Evolutionary conservation across 2,797 vertebrate species (phyloP).

Genomic region (Xiphophorus birchmanni): DNA sequence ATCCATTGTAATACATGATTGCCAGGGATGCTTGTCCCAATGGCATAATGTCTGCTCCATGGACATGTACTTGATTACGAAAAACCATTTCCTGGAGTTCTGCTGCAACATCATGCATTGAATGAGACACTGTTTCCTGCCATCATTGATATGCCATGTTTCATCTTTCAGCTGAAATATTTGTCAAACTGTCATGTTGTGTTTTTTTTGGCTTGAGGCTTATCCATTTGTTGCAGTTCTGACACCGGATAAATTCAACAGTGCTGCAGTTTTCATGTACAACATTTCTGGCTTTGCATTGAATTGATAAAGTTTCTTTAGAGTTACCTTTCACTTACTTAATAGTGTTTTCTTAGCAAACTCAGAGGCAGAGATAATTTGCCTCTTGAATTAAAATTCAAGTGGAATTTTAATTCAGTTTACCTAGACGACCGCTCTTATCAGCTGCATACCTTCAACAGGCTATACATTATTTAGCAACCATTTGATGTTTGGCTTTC

Average conservation of each 20-base stretch:
- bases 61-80: conserved; percentile 24
- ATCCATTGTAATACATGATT: conserved; percentile 47
- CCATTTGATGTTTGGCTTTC: conserved; percentile 10
- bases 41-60: conserved; percentile 29
- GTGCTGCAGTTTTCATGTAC: conserved; percentile 33
- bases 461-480: conserved; percentile 25
- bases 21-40: conserved; percentile 16
- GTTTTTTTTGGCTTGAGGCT: conserved; percentile 30
- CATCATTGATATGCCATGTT: conserved; percentile 30
- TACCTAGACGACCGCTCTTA: conserved; percentile 10
- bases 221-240: conserved; percentile 37
- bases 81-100: conserved; percentile 39
- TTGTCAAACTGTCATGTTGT: conserved; percentile 42
- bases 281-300: conserved; percentile 16
- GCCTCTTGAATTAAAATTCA: no score
- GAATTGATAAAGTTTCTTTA: conserved; percentile 29
- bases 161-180: conserved; percentile 38
- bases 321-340: not conserved
- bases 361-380: not conserved
- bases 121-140: conserved; percentile 26
- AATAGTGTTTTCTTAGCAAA: conserved; percentile 14
- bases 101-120: conserved; percentile 16
- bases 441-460: not conserved
- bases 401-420: conserved; percentile 16
- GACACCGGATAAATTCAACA: conserved; percentile 50